Evolutionary conservation across 2,888 invertebrate species (phyloP).

Genomic region (Chorisops tibialis): DNA sequence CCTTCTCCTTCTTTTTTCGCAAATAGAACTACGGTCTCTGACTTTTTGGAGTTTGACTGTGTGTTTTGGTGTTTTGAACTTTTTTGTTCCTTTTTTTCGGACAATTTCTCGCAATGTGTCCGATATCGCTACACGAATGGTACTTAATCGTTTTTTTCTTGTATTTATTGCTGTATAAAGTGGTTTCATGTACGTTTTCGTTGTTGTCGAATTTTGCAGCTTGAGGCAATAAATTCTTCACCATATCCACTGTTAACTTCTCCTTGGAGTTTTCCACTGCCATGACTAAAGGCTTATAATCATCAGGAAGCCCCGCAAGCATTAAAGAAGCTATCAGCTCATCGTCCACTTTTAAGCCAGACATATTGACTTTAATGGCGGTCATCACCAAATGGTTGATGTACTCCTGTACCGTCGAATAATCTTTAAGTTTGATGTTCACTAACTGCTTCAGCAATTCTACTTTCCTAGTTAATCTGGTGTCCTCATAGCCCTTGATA

Average conservation of each 20-base stretch:
- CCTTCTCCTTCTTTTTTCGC: no score
- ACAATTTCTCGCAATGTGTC: no score
- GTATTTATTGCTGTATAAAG: slow-evolving; percentile 1
- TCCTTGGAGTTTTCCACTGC: no score
- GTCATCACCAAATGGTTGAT: not conserved
- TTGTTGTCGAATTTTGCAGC: slow-evolving; percentile 32
- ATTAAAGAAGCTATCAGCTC: not conserved
- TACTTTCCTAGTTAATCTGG: slow-evolving; percentile 1
- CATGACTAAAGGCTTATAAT: no score
- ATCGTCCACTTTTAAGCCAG: not conserved
- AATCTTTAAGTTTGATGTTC: slow-evolving; percentile 3
- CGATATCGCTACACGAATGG: no score
- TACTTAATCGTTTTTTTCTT: no score
- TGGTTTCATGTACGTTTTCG: slow-evolving; percentile 22
- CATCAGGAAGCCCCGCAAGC: no score
- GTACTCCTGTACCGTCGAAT: slow-evolving; percentile 3
- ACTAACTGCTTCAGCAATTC: slow-evolving; percentile 11
- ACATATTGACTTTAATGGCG: not conserved
- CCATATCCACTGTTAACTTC: slow-evolving; percentile 23
- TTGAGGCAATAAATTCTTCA: slow-evolving; percentile 29
- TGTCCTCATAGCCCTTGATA: not conserved
- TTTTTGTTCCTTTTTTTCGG: no score
- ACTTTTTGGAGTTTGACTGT: slow-evolving; percentile 7
- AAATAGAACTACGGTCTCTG: no score
- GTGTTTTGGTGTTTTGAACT: not conserved